Base-by-base conservation (phyloP, 2,797 vertebrate genomes). In the Arrhamphus sclerolepis region DNA sequence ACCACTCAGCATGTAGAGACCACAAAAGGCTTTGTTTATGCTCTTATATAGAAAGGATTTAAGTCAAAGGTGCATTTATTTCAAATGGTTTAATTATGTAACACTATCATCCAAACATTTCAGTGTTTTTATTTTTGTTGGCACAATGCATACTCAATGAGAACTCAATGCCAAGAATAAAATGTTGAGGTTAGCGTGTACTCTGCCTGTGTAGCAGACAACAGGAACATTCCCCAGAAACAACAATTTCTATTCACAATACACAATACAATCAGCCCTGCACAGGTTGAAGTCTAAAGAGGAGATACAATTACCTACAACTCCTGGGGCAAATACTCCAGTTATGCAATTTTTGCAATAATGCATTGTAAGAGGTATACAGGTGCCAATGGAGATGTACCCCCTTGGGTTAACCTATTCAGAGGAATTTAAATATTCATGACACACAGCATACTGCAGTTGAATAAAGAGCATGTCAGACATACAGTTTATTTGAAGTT, bases 231-330 rank as follows among this genome's bases (percentile, higher is more conserved):
- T 54, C 81, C 77, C 34, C 34, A 38, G 34, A 38, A 72, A 82
- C 51, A 60, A 75, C 46, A 52, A 61, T 74, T 70, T 70, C 46
- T 40, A 29, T 64, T 81, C 72, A 74, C 28, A 38, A 78, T 73
- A 81, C 54, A 78, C 24, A 26, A 6, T 26, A 26, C 24, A 56
- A 49, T 80, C 50, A 71, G 48, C 42, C 44, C 41, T 62, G 63
- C 54, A 54, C 56, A 84, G 46, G 59, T 70, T 75, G 56, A 80
- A 80, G 72, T 77, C 58, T 70, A 62, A 78, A 81, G 62, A 28
- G 61, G 43, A 57, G 63, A 78, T 69, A 77, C 63, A 81, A 82
- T 83, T 82, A 84, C 56, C 63, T 56, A 21, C 65, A 73, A 65
- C 70, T 83, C 81, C 69, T 48, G 47, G 73, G 80, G 68, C 83